Base-by-base conservation (phyloP, 2,888 invertebrate genomes). In the Sarcophaga variegata region DNA sequence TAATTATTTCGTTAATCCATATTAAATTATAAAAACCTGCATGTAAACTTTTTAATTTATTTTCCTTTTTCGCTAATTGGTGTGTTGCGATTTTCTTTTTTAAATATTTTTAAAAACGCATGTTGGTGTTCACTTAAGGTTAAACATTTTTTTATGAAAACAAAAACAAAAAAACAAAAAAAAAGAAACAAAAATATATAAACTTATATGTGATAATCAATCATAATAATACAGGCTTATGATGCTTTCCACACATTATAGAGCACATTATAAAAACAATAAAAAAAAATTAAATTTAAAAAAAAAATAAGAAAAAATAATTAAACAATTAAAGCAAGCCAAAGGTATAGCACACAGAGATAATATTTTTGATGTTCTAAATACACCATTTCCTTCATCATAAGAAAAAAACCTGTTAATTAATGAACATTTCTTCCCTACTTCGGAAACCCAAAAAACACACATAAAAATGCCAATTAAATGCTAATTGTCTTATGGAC, bases 111-210 rank as follows among this genome's bases (percentile, higher is more conserved):
- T 59, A 17, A 67, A 74, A 88, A 74, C 90, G 91, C 91, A 91
- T 91, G 91, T 92, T 91, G 89, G 90, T 92, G 91, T 92, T 90
- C 81, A 89, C 80, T 63, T 12, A 54, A 62, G 74, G 78, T 69
- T 54, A 54, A 54, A 14, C 6, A 14, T 54, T 14, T 54, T 20
- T 20, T 45, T 67, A 25, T 17, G 12, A 54, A 37, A 37, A 37
- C 2, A 37, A 59, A 75, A 45, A 45, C 66, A 62, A 62, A 12
- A 66, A 67, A 64, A n/a, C n/a, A n/a, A 22, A 20, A 81, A 83
- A 80, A 79, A 82, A 85, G 85, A 80, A 87, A 82, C 81, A 83
- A 89, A 88, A 83, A 88, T 89, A 83, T 85, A 76, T 74, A 74
- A 60, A 59, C 25, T 64, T 64, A 69, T n/a, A 75, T 82, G 59